These are phyloP conservation scores for Acheta domesticus DNA, from an alignment of 2,888 invertebrate species.

Conservation along the genomic window DNA sequence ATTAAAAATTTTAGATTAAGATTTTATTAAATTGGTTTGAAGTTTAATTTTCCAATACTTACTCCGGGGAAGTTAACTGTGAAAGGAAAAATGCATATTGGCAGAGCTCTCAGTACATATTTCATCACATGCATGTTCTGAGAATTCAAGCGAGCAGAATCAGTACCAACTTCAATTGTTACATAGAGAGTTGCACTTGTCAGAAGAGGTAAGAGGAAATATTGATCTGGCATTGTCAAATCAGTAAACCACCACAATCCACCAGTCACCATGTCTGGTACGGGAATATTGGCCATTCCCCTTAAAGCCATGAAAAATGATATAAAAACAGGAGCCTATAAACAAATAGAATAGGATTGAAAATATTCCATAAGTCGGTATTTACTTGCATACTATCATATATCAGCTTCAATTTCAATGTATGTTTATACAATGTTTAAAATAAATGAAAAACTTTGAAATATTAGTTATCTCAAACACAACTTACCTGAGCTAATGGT, in stretches of 20 bases:
- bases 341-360: conserved; percentile 37
- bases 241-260: conserved; percentile 92
- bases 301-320: conserved; percentile 87
- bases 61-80: conserved; percentile 82
- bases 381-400: conserved; percentile 25
- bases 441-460: too few relatives aligned
- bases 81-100: conserved; percentile 77
- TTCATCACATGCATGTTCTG: conserved; percentile 69
- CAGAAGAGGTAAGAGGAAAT: conserved; percentile 77
- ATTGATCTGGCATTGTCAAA: conserved; percentile 87
- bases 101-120: conserved; percentile 71
- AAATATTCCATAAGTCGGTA: conserved; percentile 24
- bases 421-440: neutral
- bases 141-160: conserved; percentile 63
- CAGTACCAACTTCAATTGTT: conserved; percentile 81
- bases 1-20: too few relatives aligned
- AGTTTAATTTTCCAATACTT: conserved; percentile 41
- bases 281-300: conserved; percentile 84
- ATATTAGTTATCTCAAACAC: neutral
- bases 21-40: too few relatives aligned
- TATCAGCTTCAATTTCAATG: conserved; percentile 18
- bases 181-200: conserved; percentile 78
- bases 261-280: conserved; percentile 84
- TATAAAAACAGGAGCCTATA: conserved; percentile 77
- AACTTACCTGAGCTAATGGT: conserved; percentile 68